Base-by-base conservation (phyloP, 2,797 vertebrate genomes). In the Emydoidea blandingii region DNA sequence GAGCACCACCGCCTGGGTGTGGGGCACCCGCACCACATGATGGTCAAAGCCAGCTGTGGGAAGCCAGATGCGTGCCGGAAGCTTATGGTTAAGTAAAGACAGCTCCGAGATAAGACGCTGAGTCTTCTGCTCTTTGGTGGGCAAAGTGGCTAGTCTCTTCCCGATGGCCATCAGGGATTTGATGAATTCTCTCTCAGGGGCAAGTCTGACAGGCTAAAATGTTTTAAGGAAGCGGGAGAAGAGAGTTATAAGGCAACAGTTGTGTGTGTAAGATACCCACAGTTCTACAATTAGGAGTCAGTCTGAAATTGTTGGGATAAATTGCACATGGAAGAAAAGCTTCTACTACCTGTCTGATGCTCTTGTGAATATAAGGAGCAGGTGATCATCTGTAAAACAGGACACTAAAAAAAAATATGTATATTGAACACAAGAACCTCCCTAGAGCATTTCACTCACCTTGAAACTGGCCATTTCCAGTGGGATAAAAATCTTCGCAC, bases 61-160 rank as follows among this genome's bases (percentile, higher is more conserved):
- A 79, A 99, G 98, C 99, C 99, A 99, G 76, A 99, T 99, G 0
- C 99, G 98, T 0, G 99, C 99, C 0, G 99, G 99, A 91, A 99
- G 99, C 49, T 99, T 99, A 98, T 99, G 99, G 98, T 99, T 99
- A 81, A 99, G 99, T 97, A 99, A 98, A 0, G 99, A 99, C 29
- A 99, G 99, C 95, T 99, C 99, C 0, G 99, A 99, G 96, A 99
- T 98, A 18, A 99, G 98, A 2, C 99, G 97, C 96, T 99, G 99
- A 0, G 99, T 99, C 97, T 99, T 99, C 98, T 99, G 99, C 97
- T 99, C 99, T 94, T 99, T 99, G 97, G 99, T 99, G 47, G 99
- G 99, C 87, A 99, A 98, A 0, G 99, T 99, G 83, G 99, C 99
- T 96, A 99, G 95, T 8, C 99, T 99, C 97, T 99, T 99, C 85